Percentiles rank a stretch among this genome's conserved stretches.
Conservation (phyloP, 2,113 vertebrate genomes). For the Cettia cetti region DNA sequence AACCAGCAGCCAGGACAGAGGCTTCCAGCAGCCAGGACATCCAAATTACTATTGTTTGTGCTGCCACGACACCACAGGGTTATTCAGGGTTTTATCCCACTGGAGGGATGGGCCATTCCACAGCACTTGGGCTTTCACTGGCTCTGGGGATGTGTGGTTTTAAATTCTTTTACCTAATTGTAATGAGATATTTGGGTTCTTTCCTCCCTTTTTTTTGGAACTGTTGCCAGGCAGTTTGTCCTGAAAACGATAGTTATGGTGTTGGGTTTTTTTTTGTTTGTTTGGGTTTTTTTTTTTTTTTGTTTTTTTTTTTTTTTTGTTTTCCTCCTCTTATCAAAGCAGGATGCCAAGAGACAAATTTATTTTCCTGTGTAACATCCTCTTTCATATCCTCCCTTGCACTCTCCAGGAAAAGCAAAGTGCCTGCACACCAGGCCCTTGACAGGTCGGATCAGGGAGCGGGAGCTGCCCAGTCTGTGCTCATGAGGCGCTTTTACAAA, state of each 20-base stretch:
- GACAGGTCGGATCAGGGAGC: neutral
- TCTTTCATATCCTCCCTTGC: conserved; percentile 35
- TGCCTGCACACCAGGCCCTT: neutral
- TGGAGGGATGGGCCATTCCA: neutral
- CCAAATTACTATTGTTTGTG: neutral
- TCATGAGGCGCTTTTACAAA: neutral
- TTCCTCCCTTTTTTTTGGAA: neutral
- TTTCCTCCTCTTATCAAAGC: neutral
- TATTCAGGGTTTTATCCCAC: neutral
- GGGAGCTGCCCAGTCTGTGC: neutral
- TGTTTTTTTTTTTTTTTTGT: neutral
- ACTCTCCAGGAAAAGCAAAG: neutral
- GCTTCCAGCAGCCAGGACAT: neutral
- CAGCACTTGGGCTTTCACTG: neutral
- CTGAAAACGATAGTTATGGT: neutral
- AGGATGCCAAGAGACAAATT: conserved; percentile 19
- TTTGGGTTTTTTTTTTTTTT: neutral
- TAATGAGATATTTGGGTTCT: neutral
- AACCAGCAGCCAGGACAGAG: neutral
- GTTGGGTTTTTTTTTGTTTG: neutral
- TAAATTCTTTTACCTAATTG: neutral
- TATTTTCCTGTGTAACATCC: conserved; percentile 26
- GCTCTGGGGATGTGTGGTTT: neutral
- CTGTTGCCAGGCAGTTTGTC: neutral
- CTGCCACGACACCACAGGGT: neutral